These are phyloP conservation scores for Zenarchopterus dispar DNA, from an alignment of 2,797 vertebrate genomes.

Conservation along the genomic window DNA sequence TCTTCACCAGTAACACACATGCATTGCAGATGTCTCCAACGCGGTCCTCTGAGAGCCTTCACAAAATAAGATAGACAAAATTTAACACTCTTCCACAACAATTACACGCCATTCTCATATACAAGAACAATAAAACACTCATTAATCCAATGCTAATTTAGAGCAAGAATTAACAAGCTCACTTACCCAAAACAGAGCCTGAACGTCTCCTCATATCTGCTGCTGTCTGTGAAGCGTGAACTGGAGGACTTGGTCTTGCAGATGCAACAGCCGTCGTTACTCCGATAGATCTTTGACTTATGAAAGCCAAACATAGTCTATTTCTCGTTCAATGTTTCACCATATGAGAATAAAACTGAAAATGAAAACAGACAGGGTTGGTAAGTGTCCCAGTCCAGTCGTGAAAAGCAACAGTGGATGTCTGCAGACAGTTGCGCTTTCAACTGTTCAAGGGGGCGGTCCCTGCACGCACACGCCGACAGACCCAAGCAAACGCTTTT, in stretches of 20 bases:
- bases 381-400: not conserved
- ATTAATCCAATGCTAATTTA: too few relatives aligned
- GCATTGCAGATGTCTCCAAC: conserved; percentile 88
- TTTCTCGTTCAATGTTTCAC: conserved; percentile 11
- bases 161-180: conserved; percentile 4
- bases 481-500: not conserved
- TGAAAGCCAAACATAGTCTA: conserved; percentile 86
- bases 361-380: not conserved
- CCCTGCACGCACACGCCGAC: conserved; percentile 41
- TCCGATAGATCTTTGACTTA: conserved; percentile 88
- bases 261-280: conserved; percentile 87
- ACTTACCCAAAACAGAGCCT: conserved; percentile 86
- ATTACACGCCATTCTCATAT: too few relatives aligned
- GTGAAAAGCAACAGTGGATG: conserved; percentile 2
- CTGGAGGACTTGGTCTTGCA: conserved; percentile 90
- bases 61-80: not conserved
- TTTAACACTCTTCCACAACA: not conserved
- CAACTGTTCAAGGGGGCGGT: conserved; percentile 72
- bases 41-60: conserved; percentile 83
- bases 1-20: conserved; percentile 85
- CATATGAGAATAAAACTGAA: conserved; percentile 35
- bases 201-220: conserved; percentile 86
- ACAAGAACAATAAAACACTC: too few relatives aligned
- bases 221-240: conserved; percentile 88
- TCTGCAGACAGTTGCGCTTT: conserved; percentile 46